Evolutionary conservation across 2,888 invertebrate genomes (phyloP), one percentile per base, ranked within the genome.

Genomic region (Yponomeuta malinellus): DNA sequence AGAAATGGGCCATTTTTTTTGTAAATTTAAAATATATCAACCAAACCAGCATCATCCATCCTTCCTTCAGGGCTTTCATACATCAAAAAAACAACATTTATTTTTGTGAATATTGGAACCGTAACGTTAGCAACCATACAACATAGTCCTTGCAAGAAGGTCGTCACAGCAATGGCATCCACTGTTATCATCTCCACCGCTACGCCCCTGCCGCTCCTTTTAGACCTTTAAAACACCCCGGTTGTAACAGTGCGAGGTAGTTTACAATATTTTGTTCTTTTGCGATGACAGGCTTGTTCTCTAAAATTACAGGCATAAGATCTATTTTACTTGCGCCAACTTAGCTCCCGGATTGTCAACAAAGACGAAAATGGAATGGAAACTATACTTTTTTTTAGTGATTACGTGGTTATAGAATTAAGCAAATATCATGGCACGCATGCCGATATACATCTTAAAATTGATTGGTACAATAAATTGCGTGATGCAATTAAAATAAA

Each of bases 171-270:
- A 83, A 83, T 83, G 82, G 83, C 75, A 81, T 83, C 79, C 52
- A 48, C 68, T 43, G 63, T 65, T 70, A 43, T 76, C 78, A 77
- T 76, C 52, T 85, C 88, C 86, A 84, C 84, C 89, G 77, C 83
- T 92, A 92, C 92, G 92, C 92, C 85, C 90, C 92, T 92, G 92
- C 90, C 89, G 84, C 79, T 76, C 79, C 85, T 4, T 89, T 90
- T 85, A 82, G 88, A 88, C 90, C 90, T 84, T 82, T 72, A 72
- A 76, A 87, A 87, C 92, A 90, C 90, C 92, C 92, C 91, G 89
- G 90, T 80, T 37, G 52, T 68, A 80, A 88, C 91, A 91, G 90
- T 87, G 88, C 89, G 91, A 90, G 90, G 77, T 79, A 76, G 78
- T 83, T 83, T 81, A 81, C 72, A 64, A 71, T 71, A 69, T 73